Conservation (phyloP, 2,113 vertebrate genomes). For the Psittacus erithacus region DNA sequence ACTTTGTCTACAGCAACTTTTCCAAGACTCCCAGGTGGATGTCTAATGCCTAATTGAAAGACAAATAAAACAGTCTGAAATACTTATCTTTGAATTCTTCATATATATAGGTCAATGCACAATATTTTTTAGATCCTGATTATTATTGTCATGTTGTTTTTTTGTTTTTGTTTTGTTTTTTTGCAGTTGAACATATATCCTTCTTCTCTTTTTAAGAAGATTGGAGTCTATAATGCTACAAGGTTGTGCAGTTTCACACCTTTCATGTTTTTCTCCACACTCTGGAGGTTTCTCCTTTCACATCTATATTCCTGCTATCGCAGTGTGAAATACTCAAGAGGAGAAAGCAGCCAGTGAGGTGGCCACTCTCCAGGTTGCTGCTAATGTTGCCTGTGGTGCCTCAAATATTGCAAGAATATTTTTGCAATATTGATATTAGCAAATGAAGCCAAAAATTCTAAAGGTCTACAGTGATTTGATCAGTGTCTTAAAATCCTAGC, state of each 20-base stretch:
- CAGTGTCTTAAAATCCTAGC: not conserved
- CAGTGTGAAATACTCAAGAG: not conserved
- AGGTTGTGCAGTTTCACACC: not conserved
- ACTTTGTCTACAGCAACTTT: not conserved
- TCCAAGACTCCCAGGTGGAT: not conserved
- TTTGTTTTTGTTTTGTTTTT: not conserved
- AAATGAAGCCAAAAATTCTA: not conserved
- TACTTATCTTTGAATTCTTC: not conserved
- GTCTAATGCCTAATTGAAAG: not conserved
- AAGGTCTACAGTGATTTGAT: not conserved
- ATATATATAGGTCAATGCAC: not conserved
- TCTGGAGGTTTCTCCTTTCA: not conserved
- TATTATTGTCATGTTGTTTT: not conserved
- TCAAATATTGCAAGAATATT: not conserved
- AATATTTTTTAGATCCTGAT: not conserved
- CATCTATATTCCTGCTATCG: not conserved
- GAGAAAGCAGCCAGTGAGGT: not conserved
- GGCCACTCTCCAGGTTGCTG: not conserved
- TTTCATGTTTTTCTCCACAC: not conserved
- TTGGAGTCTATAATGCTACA: not conserved
- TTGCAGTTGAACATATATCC: not conserved
- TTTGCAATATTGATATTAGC: not conserved
- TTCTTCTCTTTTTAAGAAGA: not conserved
- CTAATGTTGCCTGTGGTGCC: not conserved
- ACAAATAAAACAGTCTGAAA: not conserved